These are phyloP conservation scores for Hydropsyche tenuis DNA, from an alignment of 1,140 invertebrate genomes.

Conservation along the genomic window DNA sequence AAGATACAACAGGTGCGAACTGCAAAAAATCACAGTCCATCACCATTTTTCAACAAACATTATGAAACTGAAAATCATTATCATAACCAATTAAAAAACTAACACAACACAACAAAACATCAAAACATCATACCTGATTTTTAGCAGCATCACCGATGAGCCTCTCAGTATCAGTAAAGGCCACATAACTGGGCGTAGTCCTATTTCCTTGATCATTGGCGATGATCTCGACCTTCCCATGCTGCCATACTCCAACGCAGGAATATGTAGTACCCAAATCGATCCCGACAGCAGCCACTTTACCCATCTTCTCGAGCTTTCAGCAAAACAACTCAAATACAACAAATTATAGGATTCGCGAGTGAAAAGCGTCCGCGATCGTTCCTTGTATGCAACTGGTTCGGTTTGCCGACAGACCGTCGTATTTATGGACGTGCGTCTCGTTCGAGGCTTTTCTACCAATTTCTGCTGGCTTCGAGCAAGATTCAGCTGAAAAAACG, in stretches of 20 bases:
- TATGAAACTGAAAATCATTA: too few species aligned
- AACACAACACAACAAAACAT: not conserved
- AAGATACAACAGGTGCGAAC: too few species aligned
- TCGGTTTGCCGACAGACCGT: not conserved
- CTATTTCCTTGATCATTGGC: conserved; percentile 92
- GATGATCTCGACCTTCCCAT: conserved; percentile 90
- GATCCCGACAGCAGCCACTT: conserved; percentile 72
- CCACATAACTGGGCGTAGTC: conserved; percentile 89
- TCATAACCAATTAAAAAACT: too few species aligned
- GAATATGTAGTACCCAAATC: conserved; percentile 82
- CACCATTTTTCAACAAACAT: too few species aligned
- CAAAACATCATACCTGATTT: conserved; percentile 65
- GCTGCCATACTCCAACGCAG: conserved; percentile 79
- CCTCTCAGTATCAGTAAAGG: conserved; percentile 87
- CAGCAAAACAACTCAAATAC: not conserved
- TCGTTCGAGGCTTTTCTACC: conserved; percentile 23
- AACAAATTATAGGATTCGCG: not conserved
- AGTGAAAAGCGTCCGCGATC: not conserved
- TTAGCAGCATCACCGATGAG: conserved; percentile 86
- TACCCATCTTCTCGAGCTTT: conserved; percentile 50
- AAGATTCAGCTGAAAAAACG: not conserved
- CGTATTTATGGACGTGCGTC: conserved; percentile 19
- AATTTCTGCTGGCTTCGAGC: not conserved
- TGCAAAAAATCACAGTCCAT: too few species aligned
- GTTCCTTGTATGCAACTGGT: not conserved